These are phyloP conservation scores for Caenorhabditis wallacei DNA, from an alignment of 2,888 invertebrate species.

Conservation along the genomic window DNA sequence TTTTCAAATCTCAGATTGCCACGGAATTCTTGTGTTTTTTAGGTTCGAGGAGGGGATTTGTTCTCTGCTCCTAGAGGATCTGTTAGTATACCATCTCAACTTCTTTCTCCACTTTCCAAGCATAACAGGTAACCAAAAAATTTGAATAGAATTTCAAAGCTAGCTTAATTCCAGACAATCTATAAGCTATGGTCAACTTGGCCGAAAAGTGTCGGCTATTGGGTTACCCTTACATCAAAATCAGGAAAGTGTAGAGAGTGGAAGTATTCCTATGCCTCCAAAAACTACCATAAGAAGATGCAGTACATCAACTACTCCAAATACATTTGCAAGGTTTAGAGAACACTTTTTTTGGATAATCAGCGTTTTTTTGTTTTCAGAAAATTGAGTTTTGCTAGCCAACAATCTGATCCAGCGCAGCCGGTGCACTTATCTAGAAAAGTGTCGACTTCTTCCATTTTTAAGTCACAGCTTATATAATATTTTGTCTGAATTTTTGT, in stretches of 20 bases:
- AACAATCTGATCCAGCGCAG: slow-evolving; percentile 31
- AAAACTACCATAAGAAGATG: slow-evolving; percentile 21
- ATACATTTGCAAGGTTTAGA: slow-evolving; percentile 3
- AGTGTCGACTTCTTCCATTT: slow-evolving; percentile 11
- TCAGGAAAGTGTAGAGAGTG: slow-evolving; percentile 21
- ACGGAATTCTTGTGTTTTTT: background rate
- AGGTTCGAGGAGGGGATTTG: slow-evolving; percentile 57
- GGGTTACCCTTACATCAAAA: slow-evolving; percentile 6
- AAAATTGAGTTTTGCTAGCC: slow-evolving; percentile 29
- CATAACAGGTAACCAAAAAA: slow-evolving; percentile 57
- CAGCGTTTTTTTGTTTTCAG: slow-evolving; percentile 12
- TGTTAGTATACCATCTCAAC: slow-evolving; percentile 67
- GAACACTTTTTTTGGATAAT: no score
- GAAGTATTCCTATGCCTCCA: slow-evolving; percentile 4
- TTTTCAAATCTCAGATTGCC: background rate
- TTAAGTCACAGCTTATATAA: slow-evolving; percentile 14
- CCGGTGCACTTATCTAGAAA: background rate
- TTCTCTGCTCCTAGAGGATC: slow-evolving; percentile 64
- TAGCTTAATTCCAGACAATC: slow-evolving; percentile 53
- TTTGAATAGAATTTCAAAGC: no score
- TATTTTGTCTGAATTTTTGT: background rate
- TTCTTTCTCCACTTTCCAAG: slow-evolving; percentile 63
- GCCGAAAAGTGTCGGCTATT: slow-evolving; percentile 32
- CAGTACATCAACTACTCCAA: slow-evolving; percentile 17
- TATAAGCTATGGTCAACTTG: slow-evolving; percentile 52